Percentiles rank a stretch among this genome's conserved stretches.
These are phyloP conservation scores for Monodelphis domestica DNA, from an alignment of 2,797 vertebrate species.

Conservation along the genomic window DNA sequence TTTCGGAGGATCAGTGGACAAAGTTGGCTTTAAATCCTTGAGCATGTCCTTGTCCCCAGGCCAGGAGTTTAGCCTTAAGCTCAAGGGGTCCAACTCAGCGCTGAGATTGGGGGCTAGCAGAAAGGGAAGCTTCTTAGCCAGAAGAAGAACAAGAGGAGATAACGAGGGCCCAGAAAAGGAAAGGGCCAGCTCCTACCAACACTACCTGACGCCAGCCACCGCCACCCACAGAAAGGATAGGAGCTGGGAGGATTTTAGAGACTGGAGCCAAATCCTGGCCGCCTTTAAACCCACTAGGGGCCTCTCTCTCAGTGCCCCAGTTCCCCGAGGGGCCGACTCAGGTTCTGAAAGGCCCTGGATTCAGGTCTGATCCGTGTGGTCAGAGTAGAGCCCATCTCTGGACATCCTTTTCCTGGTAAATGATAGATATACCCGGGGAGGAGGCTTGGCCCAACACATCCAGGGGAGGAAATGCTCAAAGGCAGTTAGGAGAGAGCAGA, in stretches of 20 bases:
- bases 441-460: neutral
- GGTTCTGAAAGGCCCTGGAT: neutral
- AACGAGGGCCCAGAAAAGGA: neutral
- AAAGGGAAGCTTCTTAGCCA: neutral
- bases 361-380: neutral
- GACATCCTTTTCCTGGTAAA: neutral
- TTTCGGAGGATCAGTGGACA: neutral
- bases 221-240: neutral
- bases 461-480: neutral
- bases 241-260: neutral
- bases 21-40: neutral
- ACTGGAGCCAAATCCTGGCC: neutral
- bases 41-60: neutral
- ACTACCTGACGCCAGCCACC: neutral
- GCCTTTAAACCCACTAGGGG: neutral
- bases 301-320: neutral
- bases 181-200: neutral
- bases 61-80: neutral
- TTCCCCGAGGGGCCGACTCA: neutral
- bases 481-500: neutral
- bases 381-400: neutral
- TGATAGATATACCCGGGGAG: neutral
- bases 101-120: neutral
- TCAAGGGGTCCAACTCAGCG: neutral
- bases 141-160: neutral